phyloP scores from a whole-genome alignment of 2,888 invertebrate genomes.

The Eucera pruinosa region DNA sequence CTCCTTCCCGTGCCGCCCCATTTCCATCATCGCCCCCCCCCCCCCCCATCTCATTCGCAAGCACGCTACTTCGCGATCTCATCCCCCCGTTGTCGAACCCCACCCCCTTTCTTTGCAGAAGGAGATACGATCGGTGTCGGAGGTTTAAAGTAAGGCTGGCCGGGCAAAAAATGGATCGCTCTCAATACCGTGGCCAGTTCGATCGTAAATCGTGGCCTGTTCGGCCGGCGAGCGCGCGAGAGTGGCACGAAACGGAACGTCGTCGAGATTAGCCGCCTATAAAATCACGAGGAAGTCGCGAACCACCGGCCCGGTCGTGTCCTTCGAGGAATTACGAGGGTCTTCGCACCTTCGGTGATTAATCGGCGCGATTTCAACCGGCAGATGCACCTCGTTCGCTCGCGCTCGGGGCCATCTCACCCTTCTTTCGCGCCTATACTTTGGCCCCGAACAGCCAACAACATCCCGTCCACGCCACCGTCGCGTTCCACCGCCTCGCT shows the following conservation, averaged over 20 bases:
- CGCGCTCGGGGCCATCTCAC: background rate
- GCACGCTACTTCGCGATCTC: background rate
- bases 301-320: constrained; percentile 46
- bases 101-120: background rate
- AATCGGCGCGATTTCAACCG: constrained; percentile 55
- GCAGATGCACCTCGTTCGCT: constrained; percentile 49
- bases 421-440: too few species aligned
- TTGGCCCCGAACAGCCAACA: too few species aligned
- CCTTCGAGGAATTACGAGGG: constrained; percentile 62
- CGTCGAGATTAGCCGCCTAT: constrained; percentile 57
- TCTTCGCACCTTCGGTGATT: constrained; percentile 61
- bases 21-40: too few species aligned
- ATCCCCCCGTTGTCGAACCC: background rate
- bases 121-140: constrained; percentile 48
- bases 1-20: too few species aligned
- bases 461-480: constrained; percentile 37
- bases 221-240: constrained; percentile 9
- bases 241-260: constrained; percentile 45
- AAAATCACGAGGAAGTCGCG: constrained; percentile 60
- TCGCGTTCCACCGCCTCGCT: constrained; percentile 14
- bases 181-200: constrained; percentile 49
- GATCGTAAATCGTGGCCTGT: constrained; percentile 56
- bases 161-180: constrained; percentile 53
- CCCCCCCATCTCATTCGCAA: background rate
- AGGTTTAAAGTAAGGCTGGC: constrained; percentile 39